Conservation (phyloP, 2,113 vertebrate genomes). For the Gobius niger region DNA sequence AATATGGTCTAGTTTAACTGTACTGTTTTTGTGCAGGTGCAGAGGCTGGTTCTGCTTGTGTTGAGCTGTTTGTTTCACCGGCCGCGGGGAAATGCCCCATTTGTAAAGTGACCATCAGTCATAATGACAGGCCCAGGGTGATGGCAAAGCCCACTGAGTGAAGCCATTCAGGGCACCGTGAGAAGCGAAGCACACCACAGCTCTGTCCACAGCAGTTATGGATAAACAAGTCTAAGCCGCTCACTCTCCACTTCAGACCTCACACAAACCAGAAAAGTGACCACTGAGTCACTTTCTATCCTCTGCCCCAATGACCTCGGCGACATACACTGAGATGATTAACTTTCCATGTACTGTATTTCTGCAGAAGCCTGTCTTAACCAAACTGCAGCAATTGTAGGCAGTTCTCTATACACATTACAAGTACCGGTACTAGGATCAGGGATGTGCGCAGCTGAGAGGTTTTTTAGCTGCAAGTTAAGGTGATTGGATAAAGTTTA, state of each 20-base stretch:
- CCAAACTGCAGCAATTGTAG: not conserved
- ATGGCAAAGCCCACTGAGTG: slow-evolving; percentile 34
- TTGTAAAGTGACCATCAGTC: slow-evolving; percentile 69
- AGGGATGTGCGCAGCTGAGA: not conserved
- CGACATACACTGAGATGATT: not conserved
- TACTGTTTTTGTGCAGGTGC: slow-evolving; percentile 44
- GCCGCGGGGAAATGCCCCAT: slow-evolving; percentile 50
- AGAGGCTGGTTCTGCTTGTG: slow-evolving; percentile 3
- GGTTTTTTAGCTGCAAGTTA: no score
- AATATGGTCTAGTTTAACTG: not conserved
- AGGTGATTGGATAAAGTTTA: not conserved
- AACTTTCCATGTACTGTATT: not conserved
- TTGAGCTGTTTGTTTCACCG: slow-evolving; percentile 33
- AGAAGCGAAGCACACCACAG: slow-evolving; percentile 49
- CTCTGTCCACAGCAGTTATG: slow-evolving; percentile 56
- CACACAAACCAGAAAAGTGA: slow-evolving; percentile 53
- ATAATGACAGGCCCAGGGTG: slow-evolving; percentile 52
- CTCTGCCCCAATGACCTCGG: not conserved
- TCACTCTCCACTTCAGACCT: slow-evolving; percentile 70
- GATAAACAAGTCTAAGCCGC: slow-evolving; percentile 62
- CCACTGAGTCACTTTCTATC: slow-evolving; percentile 18
- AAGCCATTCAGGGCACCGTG: slow-evolving; percentile 39
- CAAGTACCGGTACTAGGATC: not conserved
- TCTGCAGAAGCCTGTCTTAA: not conserved
- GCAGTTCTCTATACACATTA: not conserved